Percentiles rank a stretch among this genome's conserved stretches.
Evolutionary conservation across 2,888 invertebrate genomes (phyloP).

Genomic region (Palloptera scutellata): DNA sequence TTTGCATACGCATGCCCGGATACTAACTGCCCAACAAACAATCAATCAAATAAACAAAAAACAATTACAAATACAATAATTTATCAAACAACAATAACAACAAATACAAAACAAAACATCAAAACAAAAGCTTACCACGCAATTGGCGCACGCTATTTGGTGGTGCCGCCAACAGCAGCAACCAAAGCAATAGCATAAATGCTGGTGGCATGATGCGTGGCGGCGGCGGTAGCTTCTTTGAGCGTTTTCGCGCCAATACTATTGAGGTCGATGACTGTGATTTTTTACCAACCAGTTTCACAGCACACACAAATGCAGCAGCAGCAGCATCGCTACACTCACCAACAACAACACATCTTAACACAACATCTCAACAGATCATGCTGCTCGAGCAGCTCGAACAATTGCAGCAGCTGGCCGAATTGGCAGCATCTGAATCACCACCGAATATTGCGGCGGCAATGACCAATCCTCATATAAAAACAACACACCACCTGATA

Average conservation of each 20-base stretch:
- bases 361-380: slow-evolving; percentile 50
- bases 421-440: slow-evolving; percentile 57
- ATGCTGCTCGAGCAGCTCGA: slow-evolving; percentile 58
- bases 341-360: slow-evolving; percentile 40
- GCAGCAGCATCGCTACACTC: slow-evolving; percentile 33
- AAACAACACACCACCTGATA: slow-evolving; percentile 17
- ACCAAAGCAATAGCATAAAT: slow-evolving; percentile 45
- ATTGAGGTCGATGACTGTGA: slow-evolving; percentile 63
- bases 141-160: slow-evolving; percentile 62
- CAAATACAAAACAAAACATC: background rate
- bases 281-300: slow-evolving; percentile 46
- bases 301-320: slow-evolving; percentile 30
- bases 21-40: too few relatives aligned
- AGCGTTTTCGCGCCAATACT: slow-evolving; percentile 61
- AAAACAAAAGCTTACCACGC: slow-evolving; percentile 56
- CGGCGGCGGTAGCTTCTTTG: slow-evolving; percentile 46
- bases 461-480: slow-evolving; percentile 28
- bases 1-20: background rate
- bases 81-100: background rate
- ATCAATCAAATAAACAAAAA: too few relatives aligned
- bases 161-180: slow-evolving; percentile 40
- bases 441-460: slow-evolving; percentile 51
- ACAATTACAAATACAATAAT: background rate
- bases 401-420: slow-evolving; percentile 57
- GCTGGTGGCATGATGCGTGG: slow-evolving; percentile 46